Evolutionary conservation across 1,140 invertebrate species (phyloP), one percentile per base, ranked within the genome.

Genomic region (Ceratitis capitata): DNA sequence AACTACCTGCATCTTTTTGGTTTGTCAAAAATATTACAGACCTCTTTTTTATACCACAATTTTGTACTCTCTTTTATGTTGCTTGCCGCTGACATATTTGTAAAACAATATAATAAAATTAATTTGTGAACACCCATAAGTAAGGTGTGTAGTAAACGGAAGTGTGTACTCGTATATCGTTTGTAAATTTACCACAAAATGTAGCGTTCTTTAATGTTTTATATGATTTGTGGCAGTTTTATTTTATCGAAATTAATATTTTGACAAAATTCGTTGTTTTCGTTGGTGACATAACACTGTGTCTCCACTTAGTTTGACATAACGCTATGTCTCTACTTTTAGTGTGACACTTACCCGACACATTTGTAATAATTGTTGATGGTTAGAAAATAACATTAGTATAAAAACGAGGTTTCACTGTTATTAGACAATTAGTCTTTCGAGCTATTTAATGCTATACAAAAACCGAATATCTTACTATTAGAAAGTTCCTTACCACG

Each of bases 161-260:
- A 78, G 2, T 23, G 42, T 19, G 6, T n/a, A n/a, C n/a, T n/a
- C n/a, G n/a, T n/a, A n/a, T n/a, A n/a, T n/a, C n/a, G n/a, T n/a
- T n/a, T n/a, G n/a, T n/a, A n/a, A n/a, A n/a, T 78, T 78, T 47
- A 47, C 69, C 69, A 78, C 42, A 42, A 78, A 78, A 78, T 78
- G 35, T 78, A 39, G 39, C 69, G n/a, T 78, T 45, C 35, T 78
- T 45, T 1, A 78, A 78, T 45, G 45, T 47, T 78, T 78, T 23
- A 12, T 10, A 23, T 35, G 35, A 45, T 45, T 78, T 9, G 3
- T 32, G 29, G 29, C 1, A 14, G 9, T 78, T 78, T 42, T 78
- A 45, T 78, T 1, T 35, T 32, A 5, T 32, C 23, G 14, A 35
- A 64, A 5, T 35, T 74, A 29, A 26, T 16, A 32, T 32, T 35